Conservation (phyloP, 2,797 vertebrate genomes). For the Pseudochaenichthys georgianus region DNA sequence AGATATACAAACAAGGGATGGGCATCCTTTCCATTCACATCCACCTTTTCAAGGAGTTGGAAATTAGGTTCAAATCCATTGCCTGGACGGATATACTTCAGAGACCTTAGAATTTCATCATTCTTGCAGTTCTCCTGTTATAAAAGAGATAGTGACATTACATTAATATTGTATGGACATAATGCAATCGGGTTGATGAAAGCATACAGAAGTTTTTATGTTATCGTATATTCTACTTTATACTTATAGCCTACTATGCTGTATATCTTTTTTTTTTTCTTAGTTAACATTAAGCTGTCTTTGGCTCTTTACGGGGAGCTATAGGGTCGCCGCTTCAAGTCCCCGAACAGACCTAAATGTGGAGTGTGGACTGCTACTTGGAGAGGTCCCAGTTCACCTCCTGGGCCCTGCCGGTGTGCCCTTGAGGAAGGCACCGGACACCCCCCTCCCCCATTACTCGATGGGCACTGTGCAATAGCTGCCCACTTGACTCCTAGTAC, state of each 20-base stretch:
- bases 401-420: too few relatives aligned
- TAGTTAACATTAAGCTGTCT: too few relatives aligned
- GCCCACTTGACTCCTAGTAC: too few relatives aligned
- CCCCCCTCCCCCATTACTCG: too few relatives aligned
- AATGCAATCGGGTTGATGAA: background rate
- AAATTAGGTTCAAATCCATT: constrained; percentile 91
- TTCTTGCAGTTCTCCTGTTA: constrained; percentile 90
- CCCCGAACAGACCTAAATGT: too few relatives aligned
- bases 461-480: too few relatives aligned
- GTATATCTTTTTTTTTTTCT: background rate
- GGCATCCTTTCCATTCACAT: constrained; percentile 90
- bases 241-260: background rate
- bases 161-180: background rate
- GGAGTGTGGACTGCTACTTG: too few relatives aligned
- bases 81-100: constrained; percentile 91
- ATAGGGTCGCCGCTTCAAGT: too few relatives aligned
- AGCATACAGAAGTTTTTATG: background rate
- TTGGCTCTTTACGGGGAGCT: too few relatives aligned
- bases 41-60: constrained; percentile 89
- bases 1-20: constrained; percentile 90
- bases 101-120: constrained; percentile 88
- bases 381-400: too few relatives aligned
- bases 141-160: background rate
- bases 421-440: too few relatives aligned
- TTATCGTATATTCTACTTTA: background rate